These are phyloP conservation scores for Fundulus diaphanus DNA, from an alignment of 2,797 vertebrate species.

Conservation along the genomic window DNA sequence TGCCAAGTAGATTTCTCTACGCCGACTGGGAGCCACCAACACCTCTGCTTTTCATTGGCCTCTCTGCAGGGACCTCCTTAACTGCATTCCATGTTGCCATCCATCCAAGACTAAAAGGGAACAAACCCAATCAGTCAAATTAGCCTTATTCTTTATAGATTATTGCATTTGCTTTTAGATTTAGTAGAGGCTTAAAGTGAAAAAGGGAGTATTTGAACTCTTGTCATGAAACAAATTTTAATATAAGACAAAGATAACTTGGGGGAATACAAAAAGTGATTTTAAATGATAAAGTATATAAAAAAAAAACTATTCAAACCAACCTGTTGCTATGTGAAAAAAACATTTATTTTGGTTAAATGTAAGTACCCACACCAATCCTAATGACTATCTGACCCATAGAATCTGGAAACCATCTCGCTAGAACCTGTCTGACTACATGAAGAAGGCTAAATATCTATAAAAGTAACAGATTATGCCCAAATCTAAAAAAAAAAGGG, in stretches of 20 bases:
- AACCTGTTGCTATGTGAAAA: too few species aligned
- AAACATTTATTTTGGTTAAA: too few species aligned
- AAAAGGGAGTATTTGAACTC: background rate
- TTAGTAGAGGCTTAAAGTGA: conserved; percentile 13
- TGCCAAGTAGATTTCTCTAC: conserved; percentile 65
- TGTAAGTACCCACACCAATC: too few species aligned
- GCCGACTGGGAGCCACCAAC: conserved; percentile 56
- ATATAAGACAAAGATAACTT: too few species aligned
- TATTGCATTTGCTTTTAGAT: conserved; percentile 4
- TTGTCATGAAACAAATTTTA: too few species aligned
- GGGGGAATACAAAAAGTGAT: too few species aligned
- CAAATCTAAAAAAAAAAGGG: background rate
- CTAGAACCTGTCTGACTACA: background rate
- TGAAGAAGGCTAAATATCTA: background rate
- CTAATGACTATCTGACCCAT: background rate
- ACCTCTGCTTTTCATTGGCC: conserved; percentile 61
- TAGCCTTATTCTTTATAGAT: conserved; percentile 10
- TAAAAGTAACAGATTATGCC: background rate
- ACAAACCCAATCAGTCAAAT: conserved; percentile 15
- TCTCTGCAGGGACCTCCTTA: conserved; percentile 51
- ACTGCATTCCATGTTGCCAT: conserved; percentile 52
- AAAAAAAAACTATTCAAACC: too few species aligned
- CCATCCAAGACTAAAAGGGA: conserved; percentile 34
- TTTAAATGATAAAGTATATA: too few species aligned
- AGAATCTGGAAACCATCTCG: background rate